These are phyloP conservation scores for Apeltes quadracus DNA, from an alignment of 2,113 vertebrate species.

Conservation along the genomic window DNA sequence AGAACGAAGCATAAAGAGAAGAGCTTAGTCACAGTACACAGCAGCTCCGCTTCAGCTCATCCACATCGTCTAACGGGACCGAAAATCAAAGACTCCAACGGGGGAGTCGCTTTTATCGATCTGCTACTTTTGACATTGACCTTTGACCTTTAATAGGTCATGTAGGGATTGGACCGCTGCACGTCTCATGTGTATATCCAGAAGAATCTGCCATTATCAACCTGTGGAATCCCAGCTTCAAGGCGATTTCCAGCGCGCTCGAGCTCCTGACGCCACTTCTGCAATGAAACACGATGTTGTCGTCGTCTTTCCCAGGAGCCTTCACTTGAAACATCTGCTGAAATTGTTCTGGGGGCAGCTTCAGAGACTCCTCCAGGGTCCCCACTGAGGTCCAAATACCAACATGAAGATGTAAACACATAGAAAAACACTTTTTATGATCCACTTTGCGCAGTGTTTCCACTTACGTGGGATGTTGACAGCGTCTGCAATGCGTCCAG, in stretches of 20 bases:
- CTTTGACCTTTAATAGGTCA: not conserved
- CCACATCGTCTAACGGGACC: not conserved
- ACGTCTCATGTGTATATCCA: not conserved
- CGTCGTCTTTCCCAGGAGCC: slow-evolving; percentile 73
- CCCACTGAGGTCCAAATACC: slow-evolving; percentile 64
- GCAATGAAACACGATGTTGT: slow-evolving; percentile 83
- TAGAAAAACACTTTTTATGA: not conserved
- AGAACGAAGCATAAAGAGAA: not conserved
- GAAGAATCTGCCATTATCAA: slow-evolving; percentile 26
- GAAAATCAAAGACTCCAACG: not conserved
- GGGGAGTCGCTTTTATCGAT: not conserved
- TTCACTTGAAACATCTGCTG: slow-evolving; percentile 68
- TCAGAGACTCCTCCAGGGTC: slow-evolving; percentile 78
- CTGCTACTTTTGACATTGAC: not conserved
- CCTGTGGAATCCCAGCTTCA: slow-evolving; percentile 77
- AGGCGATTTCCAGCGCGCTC: slow-evolving; percentile 74
- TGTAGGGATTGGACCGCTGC: not conserved
- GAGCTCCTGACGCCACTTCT: slow-evolving; percentile 76
- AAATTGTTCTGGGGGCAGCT: slow-evolving; percentile 77
- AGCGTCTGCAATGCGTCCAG: slow-evolving; percentile 71
- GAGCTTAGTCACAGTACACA: not conserved
- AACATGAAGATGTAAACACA: not conserved
- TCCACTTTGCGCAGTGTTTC: no score
- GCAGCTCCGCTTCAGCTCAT: not conserved
- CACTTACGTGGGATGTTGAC: slow-evolving; percentile 78